Conservation (phyloP, 2,888 invertebrate genomes). For the Dermolepida albohirtum region DNA sequence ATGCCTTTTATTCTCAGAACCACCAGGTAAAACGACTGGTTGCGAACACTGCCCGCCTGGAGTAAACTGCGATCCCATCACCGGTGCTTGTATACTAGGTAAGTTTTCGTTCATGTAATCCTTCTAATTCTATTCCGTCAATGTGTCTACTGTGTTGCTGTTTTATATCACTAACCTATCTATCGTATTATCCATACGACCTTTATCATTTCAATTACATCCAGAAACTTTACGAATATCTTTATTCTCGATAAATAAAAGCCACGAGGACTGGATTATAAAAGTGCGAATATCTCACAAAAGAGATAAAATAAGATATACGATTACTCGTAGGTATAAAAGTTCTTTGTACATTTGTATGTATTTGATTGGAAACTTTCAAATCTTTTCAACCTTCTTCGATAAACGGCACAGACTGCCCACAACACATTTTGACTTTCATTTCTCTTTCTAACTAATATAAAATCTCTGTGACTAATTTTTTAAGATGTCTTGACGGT, state of each 20-base stretch:
- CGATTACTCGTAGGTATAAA: slow-evolving; percentile 40
- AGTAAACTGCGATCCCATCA: slow-evolving; percentile 80
- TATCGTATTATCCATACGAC: slow-evolving; percentile 17
- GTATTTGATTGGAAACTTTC: slow-evolving; percentile 15
- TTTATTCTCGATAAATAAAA: slow-evolving; percentile 24
- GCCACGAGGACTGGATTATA: slow-evolving; percentile 45
- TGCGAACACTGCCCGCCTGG: slow-evolving; percentile 85
- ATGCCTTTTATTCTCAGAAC: slow-evolving; percentile 26
- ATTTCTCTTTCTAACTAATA: slow-evolving; percentile 3
- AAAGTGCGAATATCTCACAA: slow-evolving; percentile 9
- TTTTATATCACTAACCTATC: slow-evolving; percentile 54
- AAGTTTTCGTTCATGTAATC: slow-evolving; percentile 61
- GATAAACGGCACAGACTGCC: slow-evolving; percentile 42
- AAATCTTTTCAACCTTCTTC: slow-evolving; percentile 23
- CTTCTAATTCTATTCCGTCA: slow-evolving; percentile 8
- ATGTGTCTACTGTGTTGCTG: slow-evolving; percentile 60
- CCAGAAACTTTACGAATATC: slow-evolving; percentile 4
- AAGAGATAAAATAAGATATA: slow-evolving; percentile 15
- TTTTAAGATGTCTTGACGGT: not conserved
- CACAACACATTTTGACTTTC: not conserved
- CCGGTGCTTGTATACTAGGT: slow-evolving; percentile 88
- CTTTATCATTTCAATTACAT: not conserved
- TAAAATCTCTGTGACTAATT: slow-evolving; percentile 15
- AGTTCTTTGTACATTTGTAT: slow-evolving; percentile 32
- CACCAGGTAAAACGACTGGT: slow-evolving; percentile 62